Percentiles rank a stretch among this genome's conserved stretches.
Conservation (phyloP, 2,797 vertebrate species). For the Sphaeramia orbicularis region DNA sequence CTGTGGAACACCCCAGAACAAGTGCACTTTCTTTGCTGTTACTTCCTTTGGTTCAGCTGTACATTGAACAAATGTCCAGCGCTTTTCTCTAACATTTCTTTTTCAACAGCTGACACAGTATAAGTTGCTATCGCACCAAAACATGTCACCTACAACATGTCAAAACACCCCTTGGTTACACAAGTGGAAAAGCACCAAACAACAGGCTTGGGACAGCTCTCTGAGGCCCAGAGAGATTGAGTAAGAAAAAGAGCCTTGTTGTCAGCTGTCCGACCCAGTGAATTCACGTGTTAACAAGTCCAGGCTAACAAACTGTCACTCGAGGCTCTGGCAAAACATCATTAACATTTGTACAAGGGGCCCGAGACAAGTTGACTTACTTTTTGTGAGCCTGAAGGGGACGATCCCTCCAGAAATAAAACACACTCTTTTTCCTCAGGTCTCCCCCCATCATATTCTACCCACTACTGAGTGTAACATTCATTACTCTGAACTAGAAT, state of each 20-base stretch:
- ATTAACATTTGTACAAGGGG: constrained; percentile 67
- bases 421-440: constrained; percentile 44
- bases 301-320: constrained; percentile 73
- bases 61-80: constrained; percentile 22
- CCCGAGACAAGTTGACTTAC: constrained; percentile 56
- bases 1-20: constrained; percentile 57
- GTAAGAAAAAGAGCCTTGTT: constrained; percentile 50
- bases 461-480: constrained; percentile 65
- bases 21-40: constrained; percentile 45
- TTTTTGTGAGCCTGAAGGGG: constrained; percentile 63
- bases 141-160: constrained; percentile 67
- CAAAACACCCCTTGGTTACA: constrained; percentile 65
- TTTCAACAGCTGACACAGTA: constrained; percentile 32
- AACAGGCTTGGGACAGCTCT: constrained; percentile 37
- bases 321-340: constrained; percentile 60
- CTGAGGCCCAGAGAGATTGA: constrained; percentile 39
- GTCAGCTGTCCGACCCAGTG: constrained; percentile 60
- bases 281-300: constrained; percentile 57
- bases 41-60: constrained; percentile 19
- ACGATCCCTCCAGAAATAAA: constrained; percentile 62
- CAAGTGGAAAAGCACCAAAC: constrained; percentile 53
- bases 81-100: constrained; percentile 44
- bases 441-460: constrained; percentile 32
- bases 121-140: constrained; percentile 42
- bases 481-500: constrained; percentile 71